Conservation (phyloP, 2,113 vertebrate species). For the Triplophysa tibetana region DNA sequence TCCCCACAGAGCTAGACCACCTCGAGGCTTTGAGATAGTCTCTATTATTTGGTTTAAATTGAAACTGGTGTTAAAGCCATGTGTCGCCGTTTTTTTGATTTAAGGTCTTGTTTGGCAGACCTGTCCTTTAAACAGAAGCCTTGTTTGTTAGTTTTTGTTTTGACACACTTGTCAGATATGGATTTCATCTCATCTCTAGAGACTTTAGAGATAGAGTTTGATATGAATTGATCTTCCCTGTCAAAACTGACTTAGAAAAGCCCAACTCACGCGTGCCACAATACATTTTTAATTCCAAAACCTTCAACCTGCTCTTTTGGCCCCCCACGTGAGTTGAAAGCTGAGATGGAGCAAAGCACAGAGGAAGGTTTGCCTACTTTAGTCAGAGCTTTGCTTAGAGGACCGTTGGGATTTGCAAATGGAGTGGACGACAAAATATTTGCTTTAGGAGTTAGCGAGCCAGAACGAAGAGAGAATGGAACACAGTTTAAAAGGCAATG, state of each 20-base stretch:
- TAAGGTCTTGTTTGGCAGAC: slow-evolving; percentile 2
- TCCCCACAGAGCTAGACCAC: slow-evolving; percentile 4
- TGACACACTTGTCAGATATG: not conserved
- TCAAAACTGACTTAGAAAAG: slow-evolving; percentile 13
- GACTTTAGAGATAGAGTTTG: slow-evolving; percentile 7
- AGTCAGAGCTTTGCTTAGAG: slow-evolving; percentile 40
- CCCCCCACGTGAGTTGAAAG: slow-evolving; percentile 31
- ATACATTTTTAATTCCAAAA: slow-evolving; percentile 33
- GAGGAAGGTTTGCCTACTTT: slow-evolving; percentile 26
- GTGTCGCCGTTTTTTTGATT: not conserved
- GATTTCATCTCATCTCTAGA: slow-evolving; percentile 8
- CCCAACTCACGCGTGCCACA: slow-evolving; percentile 1
- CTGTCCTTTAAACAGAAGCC: not conserved
- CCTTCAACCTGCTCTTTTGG: slow-evolving; percentile 32
- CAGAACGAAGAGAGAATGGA: slow-evolving; percentile 23
- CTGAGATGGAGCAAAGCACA: not conserved
- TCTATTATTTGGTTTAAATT: not conserved
- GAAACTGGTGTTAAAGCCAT: not conserved
- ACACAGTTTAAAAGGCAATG: slow-evolving; percentile 3
- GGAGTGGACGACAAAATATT: slow-evolving; percentile 20
- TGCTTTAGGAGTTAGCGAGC: slow-evolving; percentile 31
- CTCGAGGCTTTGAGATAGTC: not conserved
- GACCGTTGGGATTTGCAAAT: slow-evolving; percentile 9
- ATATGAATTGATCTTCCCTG: slow-evolving; percentile 34
- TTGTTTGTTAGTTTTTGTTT: slow-evolving; percentile 22